These are phyloP conservation scores for Oncorhynchus mykiss DNA, from an alignment of 2,113 vertebrate genomes.

Conservation along the genomic window DNA sequence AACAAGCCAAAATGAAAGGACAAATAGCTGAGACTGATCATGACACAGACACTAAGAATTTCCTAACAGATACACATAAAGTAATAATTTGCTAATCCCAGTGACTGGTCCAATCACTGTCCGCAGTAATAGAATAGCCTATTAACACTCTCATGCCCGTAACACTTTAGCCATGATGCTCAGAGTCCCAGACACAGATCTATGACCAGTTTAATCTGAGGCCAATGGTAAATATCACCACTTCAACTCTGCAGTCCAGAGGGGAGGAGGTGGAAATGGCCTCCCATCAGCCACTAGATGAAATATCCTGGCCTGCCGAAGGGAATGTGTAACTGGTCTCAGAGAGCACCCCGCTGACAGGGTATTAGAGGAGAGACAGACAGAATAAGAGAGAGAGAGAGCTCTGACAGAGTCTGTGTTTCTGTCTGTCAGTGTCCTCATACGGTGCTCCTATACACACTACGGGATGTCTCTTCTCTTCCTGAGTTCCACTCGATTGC, in stretches of 20 bases:
- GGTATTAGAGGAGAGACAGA: conserved; percentile 50
- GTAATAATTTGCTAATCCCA: not conserved
- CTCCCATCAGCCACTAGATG: conserved; percentile 42
- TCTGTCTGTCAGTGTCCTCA: conserved; percentile 46
- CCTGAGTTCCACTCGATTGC: too few relatives aligned
- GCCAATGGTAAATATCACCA: conserved; percentile 63
- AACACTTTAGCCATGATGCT: not conserved
- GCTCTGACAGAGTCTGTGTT: conserved; percentile 22
- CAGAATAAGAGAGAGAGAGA: not conserved
- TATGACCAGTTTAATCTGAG: conserved; percentile 40
- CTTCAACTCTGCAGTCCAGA: conserved; percentile 31
- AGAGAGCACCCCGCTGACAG: conserved; percentile 51
- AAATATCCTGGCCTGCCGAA: conserved; percentile 53
- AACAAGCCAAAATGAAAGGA: conserved; percentile 22
- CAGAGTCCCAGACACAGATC: not conserved
- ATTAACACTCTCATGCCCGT: not conserved
- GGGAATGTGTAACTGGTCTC: conserved; percentile 38
- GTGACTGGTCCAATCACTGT: not conserved
- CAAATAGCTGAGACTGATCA: conserved; percentile 34
- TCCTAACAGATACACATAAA: not conserved
- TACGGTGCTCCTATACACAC: conserved; percentile 23
- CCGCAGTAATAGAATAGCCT: not conserved
- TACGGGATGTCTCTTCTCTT: not conserved
- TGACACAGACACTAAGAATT: conserved; percentile 17
- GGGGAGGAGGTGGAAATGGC: conserved; percentile 51